phyloP scores from a whole-genome alignment of 2,113 vertebrate genomes.

The Gnathochromis pfefferi region DNA sequence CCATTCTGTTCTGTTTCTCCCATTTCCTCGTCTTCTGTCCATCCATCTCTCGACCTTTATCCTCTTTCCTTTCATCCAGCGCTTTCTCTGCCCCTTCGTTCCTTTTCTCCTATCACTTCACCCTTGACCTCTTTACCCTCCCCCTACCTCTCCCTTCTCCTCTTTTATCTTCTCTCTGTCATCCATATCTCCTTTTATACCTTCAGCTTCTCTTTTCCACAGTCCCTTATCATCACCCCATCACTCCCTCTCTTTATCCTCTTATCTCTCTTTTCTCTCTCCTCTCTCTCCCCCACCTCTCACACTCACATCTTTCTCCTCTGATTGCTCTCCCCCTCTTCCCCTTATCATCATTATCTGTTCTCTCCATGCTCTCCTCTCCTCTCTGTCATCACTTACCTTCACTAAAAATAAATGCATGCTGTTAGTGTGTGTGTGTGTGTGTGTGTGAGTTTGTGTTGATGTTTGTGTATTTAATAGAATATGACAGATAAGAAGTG shows the following conservation, averaged over 20 bases:
- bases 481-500: neutral
- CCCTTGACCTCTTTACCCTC: neutral
- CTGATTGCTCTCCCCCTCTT: neutral
- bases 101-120: neutral
- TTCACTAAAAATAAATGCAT: neutral
- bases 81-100: neutral
- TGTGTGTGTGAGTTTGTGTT: neutral
- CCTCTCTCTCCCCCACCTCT: neutral
- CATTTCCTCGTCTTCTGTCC: neutral
- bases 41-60: neutral
- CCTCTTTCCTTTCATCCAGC: neutral
- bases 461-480: neutral
- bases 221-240: neutral
- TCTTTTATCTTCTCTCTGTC: neutral
- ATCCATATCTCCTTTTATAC: neutral
- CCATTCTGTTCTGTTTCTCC: neutral
- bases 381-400: neutral
- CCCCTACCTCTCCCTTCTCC: neutral
- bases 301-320: neutral
- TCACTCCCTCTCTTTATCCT: neutral
- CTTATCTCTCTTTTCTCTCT: neutral
- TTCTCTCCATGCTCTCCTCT: neutral
- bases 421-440: neutral
- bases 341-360: neutral
- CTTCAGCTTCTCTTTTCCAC: neutral